A percentile compares a stretch with the other conserved stretches of the same genome.
Evolutionary conservation across 2,797 vertebrate species (phyloP).

Genomic region (Cyprinodon diabolis): DNA sequence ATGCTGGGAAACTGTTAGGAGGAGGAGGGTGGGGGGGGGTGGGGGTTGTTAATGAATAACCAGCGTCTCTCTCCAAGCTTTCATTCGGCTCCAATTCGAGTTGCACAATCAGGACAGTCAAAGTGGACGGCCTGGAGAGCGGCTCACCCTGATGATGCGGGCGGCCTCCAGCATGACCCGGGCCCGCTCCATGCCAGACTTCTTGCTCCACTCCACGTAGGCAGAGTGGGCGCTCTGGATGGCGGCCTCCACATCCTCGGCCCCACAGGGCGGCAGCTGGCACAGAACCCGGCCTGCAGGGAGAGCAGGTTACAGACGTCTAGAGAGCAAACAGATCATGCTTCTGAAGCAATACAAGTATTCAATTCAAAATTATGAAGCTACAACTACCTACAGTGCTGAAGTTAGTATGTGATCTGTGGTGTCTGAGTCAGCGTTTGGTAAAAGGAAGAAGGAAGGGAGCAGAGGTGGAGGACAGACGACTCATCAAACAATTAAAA

Average conservation of each 20-base stretch:
- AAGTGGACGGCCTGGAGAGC: not conserved
- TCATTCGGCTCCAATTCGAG: slow-evolving; percentile 11
- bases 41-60: slow-evolving; percentile 48
- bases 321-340: not conserved
- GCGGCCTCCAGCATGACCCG: slow-evolving; percentile 92
- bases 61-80: not conserved
- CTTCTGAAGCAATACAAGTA: no score
- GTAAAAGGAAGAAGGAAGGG: no score
- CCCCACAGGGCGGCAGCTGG: slow-evolving; percentile 85
- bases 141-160: slow-evolving; percentile 89
- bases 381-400: not conserved
- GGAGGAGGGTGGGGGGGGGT: not conserved
- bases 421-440: not conserved
- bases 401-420: not conserved
- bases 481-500: no score
- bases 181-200: slow-evolving; percentile 90
- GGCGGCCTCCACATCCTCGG: slow-evolving; percentile 90
- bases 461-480: no score
- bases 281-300: slow-evolving; percentile 86
- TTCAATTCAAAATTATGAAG: not conserved
- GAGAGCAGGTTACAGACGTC: not conserved
- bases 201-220: slow-evolving; percentile 87
- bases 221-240: slow-evolving; percentile 88
- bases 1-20: not conserved
- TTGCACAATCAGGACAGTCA: slow-evolving; percentile 14